phyloP scores from a whole-genome alignment of 2,888 invertebrate species.

The Prosapia bicincta region DNA sequence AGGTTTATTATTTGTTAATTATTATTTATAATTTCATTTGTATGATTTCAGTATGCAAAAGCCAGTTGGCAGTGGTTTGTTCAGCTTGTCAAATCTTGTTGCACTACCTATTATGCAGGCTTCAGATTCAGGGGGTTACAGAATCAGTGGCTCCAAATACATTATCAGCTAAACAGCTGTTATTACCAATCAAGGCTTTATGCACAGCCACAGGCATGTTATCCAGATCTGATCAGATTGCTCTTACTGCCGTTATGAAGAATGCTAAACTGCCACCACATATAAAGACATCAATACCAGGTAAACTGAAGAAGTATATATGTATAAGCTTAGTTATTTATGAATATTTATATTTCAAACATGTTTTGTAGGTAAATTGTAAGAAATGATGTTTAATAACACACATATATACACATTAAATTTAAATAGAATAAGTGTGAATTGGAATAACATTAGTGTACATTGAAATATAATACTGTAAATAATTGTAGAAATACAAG shows the following conservation, averaged over 20 bases:
- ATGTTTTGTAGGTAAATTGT: too few relatives aligned
- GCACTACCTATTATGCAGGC: constrained; percentile 56
- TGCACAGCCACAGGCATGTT: constrained; percentile 68
- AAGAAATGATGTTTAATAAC: too few relatives aligned
- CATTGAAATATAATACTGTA: too few relatives aligned
- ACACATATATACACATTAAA: too few relatives aligned
- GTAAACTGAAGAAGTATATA: too few relatives aligned
- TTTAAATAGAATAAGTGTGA: too few relatives aligned
- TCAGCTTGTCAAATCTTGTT: constrained; percentile 67
- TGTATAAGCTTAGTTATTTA: too few relatives aligned
- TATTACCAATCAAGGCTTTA: constrained; percentile 65
- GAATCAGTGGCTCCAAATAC: constrained; percentile 41
- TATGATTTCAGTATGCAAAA: constrained; percentile 58
- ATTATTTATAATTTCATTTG: constrained; percentile 10
- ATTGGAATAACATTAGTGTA: too few relatives aligned
- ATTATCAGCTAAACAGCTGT: constrained; percentile 52
- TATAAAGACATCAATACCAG: constrained; percentile 48
- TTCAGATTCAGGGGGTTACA: constrained; percentile 44
- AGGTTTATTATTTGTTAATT: too few relatives aligned
- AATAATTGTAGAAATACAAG: too few relatives aligned
- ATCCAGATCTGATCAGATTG: constrained; percentile 70
- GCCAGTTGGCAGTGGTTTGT: constrained; percentile 62
- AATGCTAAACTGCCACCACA: constrained; percentile 62
- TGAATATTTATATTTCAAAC: too few relatives aligned
- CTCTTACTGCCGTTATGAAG: constrained; percentile 73